Percentiles rank a stretch among this genome's conserved stretches.
Conservation (phyloP, 2,113 vertebrate species). For the Vireo altiloquus region DNA sequence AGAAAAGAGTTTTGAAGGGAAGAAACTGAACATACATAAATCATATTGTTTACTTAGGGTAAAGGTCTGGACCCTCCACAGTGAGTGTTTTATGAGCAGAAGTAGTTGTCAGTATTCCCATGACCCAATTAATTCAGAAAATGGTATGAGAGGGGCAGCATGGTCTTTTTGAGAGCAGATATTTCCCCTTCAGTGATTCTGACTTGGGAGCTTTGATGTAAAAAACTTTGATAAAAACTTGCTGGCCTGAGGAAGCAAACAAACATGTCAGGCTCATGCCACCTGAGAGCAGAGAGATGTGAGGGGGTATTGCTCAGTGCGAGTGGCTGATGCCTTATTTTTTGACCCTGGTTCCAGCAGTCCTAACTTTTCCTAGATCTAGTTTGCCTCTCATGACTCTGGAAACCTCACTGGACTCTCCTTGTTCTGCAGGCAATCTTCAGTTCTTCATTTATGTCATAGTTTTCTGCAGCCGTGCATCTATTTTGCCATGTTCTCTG, state of each 20-base stretch:
- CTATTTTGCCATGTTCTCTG: background rate
- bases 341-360: background rate
- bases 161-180: background rate
- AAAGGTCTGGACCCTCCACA: background rate
- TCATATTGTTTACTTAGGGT: background rate
- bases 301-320: background rate
- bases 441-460: background rate
- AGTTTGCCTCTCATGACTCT: background rate
- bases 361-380: background rate
- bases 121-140: background rate
- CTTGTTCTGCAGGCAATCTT: background rate
- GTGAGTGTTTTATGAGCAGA: background rate
- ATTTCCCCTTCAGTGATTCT: background rate
- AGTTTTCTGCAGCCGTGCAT: background rate
- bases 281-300: background rate
- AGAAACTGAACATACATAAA: background rate
- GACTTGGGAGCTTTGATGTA: too few species aligned
- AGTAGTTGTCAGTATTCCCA: background rate
- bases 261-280: rapidly evolving
- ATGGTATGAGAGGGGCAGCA: rapidly evolving
- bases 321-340: background rate
- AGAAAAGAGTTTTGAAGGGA: background rate
- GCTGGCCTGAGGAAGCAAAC: background rate
- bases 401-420: background rate
- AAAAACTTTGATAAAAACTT: too few species aligned